Evolutionary conservation across 2,888 invertebrate species (phyloP), one percentile per base, ranked within the genome.

Genomic region (Clusia tigrina): DNA sequence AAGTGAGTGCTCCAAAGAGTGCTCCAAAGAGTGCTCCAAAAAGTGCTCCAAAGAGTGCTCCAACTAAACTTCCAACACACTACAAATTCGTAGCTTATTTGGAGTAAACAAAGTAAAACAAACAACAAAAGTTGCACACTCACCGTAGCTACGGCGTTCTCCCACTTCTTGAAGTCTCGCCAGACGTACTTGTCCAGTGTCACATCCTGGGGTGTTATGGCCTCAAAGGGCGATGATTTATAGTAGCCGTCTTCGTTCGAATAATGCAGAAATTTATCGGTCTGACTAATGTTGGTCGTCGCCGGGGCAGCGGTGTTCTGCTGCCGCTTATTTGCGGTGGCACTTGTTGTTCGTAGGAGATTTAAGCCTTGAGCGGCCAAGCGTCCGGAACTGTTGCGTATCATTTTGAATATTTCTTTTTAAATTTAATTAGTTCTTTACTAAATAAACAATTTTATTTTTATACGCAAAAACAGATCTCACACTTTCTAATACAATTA

Each of bases 151-250:
- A 87, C 87, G 68, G 86, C 85, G 60, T 89, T 85, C 2, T 88
- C 86, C 89, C 90, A 91, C 81, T 85, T 88, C 20, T 88, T 87
- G 56, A 89, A 73, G 74, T 89, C 72, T 18, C 72, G 74, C 89
- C 89, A 90, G 2, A 91, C 83, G 67, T 86, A 88, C 70, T 90
- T 88, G 60, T 88, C 85, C 58, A 90, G 64, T 1, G 88, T 85
- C 17, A 84, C 74, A 67, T 88, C 86, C 0, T 87, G 87, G 6
- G 67, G 46, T 12, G 85, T 81, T 2, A 88, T 74, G 24, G 83
- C 79, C n/a, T 85, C 85, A 67, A 80, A 87, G 0, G 87, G 86
- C 0, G 85, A 91, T 22, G 74, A 77, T 67, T 76, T 78, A 57
- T 77, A 77, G 64, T 76, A 82, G 56, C 83, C 83, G 20, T 83